A percentile compares a stretch with the other conserved stretches of the same genome.
Conservation (phyloP, 2,888 invertebrate genomes). For the Drosophila lacicola region DNA sequence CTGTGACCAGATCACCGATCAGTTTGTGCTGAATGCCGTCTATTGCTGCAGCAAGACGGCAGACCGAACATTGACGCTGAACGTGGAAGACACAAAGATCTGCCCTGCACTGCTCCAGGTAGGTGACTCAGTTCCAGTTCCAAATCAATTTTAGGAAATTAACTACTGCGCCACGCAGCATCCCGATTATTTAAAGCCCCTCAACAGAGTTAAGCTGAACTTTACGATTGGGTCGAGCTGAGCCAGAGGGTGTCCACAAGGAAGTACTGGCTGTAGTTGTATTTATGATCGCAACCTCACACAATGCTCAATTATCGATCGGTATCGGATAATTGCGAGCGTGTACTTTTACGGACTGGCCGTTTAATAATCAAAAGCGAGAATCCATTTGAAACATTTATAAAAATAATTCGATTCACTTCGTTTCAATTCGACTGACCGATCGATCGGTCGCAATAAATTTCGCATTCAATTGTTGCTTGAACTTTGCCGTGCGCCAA, state of each 20-base stretch:
- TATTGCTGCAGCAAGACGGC: constrained; percentile 34
- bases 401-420: constrained; percentile 41
- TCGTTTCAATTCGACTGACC: constrained; percentile 38
- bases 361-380: constrained; percentile 50
- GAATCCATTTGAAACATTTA: constrained; percentile 25
- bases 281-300: constrained; percentile 51
- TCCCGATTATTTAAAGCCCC: constrained; percentile 52
- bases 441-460: constrained; percentile 63
- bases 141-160: not conserved
- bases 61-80: constrained; percentile 36
- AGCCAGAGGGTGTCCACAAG: constrained; percentile 39
- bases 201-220: constrained; percentile 54
- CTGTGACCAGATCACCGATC: constrained; percentile 59
- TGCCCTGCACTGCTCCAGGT: constrained; percentile 31
- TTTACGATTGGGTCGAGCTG: constrained; percentile 31
- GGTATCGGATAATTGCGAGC: constrained; percentile 54
- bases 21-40: constrained; percentile 60
- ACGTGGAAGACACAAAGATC: constrained; percentile 52
- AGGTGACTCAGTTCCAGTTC: not conserved
- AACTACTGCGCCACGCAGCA: constrained; percentile 33
- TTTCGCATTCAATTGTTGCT: constrained; percentile 73
- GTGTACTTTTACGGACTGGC: constrained; percentile 47
- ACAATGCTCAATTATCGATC: constrained; percentile 68
- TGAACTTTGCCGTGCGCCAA: constrained; percentile 61
- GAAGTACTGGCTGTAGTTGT: constrained; percentile 49